A percentile compares a stretch with the other conserved stretches of the same genome.
Conservation (phyloP, 2,797 vertebrate species). For the Mus caroli region DNA sequence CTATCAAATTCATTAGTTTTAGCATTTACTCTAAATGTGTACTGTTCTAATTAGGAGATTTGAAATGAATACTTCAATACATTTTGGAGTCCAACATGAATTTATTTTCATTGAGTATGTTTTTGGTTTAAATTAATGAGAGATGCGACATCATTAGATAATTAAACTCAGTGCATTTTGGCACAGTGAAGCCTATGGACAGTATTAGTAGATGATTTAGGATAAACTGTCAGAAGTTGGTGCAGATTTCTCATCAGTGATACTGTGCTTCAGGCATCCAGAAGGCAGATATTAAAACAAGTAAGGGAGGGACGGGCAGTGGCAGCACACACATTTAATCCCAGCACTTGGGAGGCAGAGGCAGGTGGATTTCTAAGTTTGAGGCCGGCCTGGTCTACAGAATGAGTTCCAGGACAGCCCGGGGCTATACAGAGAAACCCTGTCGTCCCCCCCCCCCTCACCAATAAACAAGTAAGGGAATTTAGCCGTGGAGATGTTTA, state of each 20-base stretch:
- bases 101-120: slow-evolving; percentile 28
- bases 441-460: too few species aligned
- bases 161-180: not conserved
- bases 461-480: not conserved
- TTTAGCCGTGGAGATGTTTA: not conserved
- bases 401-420: too few species aligned
- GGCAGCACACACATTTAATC: too few species aligned
- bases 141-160: not conserved
- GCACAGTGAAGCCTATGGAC: not conserved
- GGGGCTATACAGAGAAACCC: too few species aligned
- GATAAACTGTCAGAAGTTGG: not conserved
- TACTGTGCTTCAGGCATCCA: not conserved
- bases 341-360: too few species aligned
- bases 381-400: too few species aligned
- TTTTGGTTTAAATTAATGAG: slow-evolving; percentile 54
- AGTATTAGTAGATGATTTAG: not conserved
- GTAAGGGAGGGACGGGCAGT: not conserved
- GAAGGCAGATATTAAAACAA: not conserved
- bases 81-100: not conserved
- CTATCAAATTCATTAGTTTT: not conserved
- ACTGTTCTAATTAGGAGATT: not conserved
- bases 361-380: too few species aligned
- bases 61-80: not conserved
- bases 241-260: not conserved
- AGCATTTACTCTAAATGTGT: not conserved